Evolutionary conservation across 2,888 invertebrate genomes (phyloP), one percentile per base, ranked within the genome.

Genomic region (Diaphora mendica): DNA sequence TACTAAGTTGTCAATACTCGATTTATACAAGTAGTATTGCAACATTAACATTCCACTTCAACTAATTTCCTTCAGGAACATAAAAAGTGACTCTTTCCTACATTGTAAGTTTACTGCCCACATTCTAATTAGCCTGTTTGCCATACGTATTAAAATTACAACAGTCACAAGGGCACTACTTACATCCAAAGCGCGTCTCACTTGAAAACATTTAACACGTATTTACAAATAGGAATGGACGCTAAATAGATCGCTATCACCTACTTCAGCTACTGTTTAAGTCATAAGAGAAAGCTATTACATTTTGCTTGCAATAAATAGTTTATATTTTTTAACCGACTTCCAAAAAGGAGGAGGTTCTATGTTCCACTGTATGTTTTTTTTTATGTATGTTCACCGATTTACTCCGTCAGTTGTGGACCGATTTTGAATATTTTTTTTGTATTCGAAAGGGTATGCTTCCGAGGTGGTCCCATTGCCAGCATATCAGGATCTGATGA

Each of bases 181-280:
- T 55, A n/a, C 62, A 68, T 68, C 26, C 39, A 51, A 67, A 35
- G 26, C n/a, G 62, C 69, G 70, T 65, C 73, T 76, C 35, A 77
- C 72, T 77, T 83, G 73, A 71, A 74, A 75, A 77, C 75, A 77
- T 82, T 87, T 86, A 86, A 87, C 86, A 86, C 85, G 79, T 85
- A 84, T 80, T 87, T 87, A 89, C 89, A 89, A 91, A 91, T 90
- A 87, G 88, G 89, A 86, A 89, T 86, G 87, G 88, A 88, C 87
- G 87, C 86, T 88, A 86, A 85, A 85, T 81, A 85, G 87, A 89
- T 89, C 85, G 85, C 82, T 89, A 87, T 88, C 89, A 82, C 73
- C 71, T 70, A 70, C 55, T 30, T 74, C 66, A 64, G 39, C 33
- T 9, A 11, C 20, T 73, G 72, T 71, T 42, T 74, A 86, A 76